Evolutionary conservation across 2,797 vertebrate genomes (phyloP), one percentile per base, ranked within the genome.

Genomic region (Galago senegalensis): DNA sequence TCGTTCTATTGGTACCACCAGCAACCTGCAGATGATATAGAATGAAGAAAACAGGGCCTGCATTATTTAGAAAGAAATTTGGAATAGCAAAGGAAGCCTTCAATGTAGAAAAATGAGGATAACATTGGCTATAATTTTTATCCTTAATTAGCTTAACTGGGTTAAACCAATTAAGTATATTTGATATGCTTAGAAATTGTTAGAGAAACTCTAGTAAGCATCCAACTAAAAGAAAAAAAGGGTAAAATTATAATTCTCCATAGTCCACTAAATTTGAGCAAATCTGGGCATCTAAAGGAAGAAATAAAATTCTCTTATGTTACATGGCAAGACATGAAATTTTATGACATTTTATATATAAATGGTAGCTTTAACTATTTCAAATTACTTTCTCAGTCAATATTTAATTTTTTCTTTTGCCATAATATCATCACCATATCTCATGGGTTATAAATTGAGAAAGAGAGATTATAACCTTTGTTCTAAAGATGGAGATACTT

Each of bases 401-500:
- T 7, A 70, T 70, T 94, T 53, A 89, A 61, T 34, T 17, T 72
- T 25, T 86, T 63, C 49, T 49, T 63, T 43, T 34, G 3, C 34
- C 49, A 21, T 56, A 70, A 23, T 65, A 10, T 87, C 43, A 83
- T 79, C 46, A 91, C 11, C 12, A 7, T 76, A 21, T 87, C 18
- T 73, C 75, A 61, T 1, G 17, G 76, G 14, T 8, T 96, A 21
- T 49, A 34, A 80, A 29, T 96, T 65, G 60, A 80, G 58, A 89
- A 87, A 69, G 84, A 93, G 7, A 69, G 58, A 40, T 37, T 60
- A 25, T 77, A 46, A 92, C 77, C 53, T n/a, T 23, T 80, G 20
- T 56, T 84, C 18, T 92, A 88, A 80, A 91, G 90, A 94, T 69
- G 83, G 82, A 96, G 80, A 67, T 16, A 56, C 25, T 37, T n/a